These are phyloP conservation scores for Caenorhabditis macrosperma DNA, from an alignment of 2,888 invertebrate genomes.

Conservation along the genomic window DNA sequence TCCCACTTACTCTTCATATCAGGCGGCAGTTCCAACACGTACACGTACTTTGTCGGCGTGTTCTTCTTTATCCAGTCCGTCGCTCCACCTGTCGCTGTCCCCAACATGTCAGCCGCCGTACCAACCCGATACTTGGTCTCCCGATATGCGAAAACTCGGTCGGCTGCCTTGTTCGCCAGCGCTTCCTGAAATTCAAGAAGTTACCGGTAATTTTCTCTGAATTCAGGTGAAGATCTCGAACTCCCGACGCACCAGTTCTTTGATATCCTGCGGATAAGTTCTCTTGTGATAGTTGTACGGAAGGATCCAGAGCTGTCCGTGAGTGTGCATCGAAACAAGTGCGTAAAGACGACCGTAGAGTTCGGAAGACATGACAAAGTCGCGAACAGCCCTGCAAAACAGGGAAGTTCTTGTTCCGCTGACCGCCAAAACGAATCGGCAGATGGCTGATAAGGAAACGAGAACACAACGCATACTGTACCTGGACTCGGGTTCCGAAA, in stretches of 20 bases:
- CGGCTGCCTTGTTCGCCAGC: conserved; percentile 68
- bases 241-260: conserved; percentile 69
- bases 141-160: conserved; percentile 65
- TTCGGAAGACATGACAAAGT: conserved; percentile 73
- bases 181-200: conserved; percentile 56
- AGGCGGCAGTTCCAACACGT: conserved; percentile 79
- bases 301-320: conserved; percentile 79
- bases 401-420: background rate
- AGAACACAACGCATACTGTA: conserved; percentile 9
- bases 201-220: background rate
- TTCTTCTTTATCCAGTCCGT: conserved; percentile 80
- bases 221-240: no score
- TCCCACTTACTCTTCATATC: conserved; percentile 70
- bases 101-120: conserved; percentile 77
- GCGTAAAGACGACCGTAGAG: conserved; percentile 75
- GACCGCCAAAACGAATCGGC: background rate
- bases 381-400: conserved; percentile 74
- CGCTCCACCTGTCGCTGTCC: conserved; percentile 78
- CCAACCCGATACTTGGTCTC: conserved; percentile 76
- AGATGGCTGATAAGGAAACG: background rate
- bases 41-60: conserved; percentile 78
- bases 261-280: conserved; percentile 76
- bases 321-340: conserved; percentile 78
- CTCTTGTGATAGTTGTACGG: conserved; percentile 77
- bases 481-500: conserved; percentile 79